These are phyloP conservation scores for Charadrius vociferus DNA, from an alignment of 2,113 vertebrate genomes.

Conservation along the genomic window DNA sequence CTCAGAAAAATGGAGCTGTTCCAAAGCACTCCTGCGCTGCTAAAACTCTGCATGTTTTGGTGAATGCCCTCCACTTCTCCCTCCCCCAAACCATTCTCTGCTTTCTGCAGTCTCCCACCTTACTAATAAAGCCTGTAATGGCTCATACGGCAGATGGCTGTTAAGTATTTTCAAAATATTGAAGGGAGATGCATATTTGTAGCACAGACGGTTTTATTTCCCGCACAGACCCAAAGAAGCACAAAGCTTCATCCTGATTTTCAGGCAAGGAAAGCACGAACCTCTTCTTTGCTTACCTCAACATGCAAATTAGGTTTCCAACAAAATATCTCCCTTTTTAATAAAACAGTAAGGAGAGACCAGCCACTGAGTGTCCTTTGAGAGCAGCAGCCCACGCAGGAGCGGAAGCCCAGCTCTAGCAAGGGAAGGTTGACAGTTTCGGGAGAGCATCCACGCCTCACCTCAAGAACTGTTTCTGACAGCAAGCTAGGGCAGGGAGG, in stretches of 20 bases:
- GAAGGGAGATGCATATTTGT: not conserved
- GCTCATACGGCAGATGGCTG: not conserved
- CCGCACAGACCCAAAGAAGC: not conserved
- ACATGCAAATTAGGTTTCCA: not conserved
- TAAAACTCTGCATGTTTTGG: not conserved
- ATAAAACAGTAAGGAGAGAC: not conserved
- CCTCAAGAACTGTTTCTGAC: conserved; percentile 1
- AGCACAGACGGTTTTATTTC: conserved; percentile 1
- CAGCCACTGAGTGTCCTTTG: not conserved
- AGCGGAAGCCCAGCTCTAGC: not conserved
- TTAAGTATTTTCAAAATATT: conserved; percentile 48
- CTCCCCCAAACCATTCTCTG: not conserved
- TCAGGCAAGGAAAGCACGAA: not conserved
- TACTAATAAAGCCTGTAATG: not conserved
- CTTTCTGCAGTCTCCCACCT: not conserved
- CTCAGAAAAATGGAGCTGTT: not conserved
- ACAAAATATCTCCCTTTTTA: not conserved
- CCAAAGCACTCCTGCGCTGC: rapidly evolving
- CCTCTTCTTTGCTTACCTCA: not conserved
- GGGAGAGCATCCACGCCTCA: not conserved
- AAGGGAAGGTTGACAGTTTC: not conserved
- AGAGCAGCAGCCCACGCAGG: not conserved
- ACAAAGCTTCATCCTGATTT: not conserved
- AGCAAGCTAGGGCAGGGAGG: not conserved
- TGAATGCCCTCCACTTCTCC: not conserved